Evolutionary conservation across 2,113 vertebrate genomes (phyloP).

Genomic region (Scolopax mira): DNA sequence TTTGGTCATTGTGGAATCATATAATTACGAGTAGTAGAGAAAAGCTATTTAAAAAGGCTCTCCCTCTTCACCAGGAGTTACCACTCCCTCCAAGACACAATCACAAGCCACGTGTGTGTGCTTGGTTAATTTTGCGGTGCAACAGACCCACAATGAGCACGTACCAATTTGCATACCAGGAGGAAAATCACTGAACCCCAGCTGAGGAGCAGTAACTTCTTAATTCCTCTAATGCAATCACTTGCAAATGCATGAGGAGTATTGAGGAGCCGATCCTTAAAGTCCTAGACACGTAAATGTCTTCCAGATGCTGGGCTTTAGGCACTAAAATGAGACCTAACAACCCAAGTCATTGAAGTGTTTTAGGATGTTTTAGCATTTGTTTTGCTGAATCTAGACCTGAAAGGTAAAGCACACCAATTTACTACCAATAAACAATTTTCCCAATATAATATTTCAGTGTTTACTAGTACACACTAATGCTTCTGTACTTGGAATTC

Average conservation of each 20-base stretch:
- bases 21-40: not conserved
- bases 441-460: not conserved
- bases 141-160: accelerated
- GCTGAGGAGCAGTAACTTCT: not conserved
- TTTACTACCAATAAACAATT: not conserved
- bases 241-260: accelerated
- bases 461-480: not conserved
- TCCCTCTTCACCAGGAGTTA: not conserved
- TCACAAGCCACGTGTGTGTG: accelerated
- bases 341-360: not conserved
- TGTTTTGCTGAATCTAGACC: not conserved
- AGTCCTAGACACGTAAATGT: not conserved
- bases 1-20: not conserved
- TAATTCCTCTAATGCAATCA: not conserved
- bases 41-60: not conserved
- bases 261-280: not conserved
- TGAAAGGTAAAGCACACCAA: not conserved
- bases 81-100: not conserved
- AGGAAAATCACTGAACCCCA: not conserved
- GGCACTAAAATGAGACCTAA: not conserved
- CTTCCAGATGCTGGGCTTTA: not conserved
- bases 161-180: accelerated
- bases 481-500: not conserved
- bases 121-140: not conserved
- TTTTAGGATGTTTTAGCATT: not conserved